Base-by-base conservation (phyloP, 2,113 vertebrate species). In the Ailurus styani region DNA sequence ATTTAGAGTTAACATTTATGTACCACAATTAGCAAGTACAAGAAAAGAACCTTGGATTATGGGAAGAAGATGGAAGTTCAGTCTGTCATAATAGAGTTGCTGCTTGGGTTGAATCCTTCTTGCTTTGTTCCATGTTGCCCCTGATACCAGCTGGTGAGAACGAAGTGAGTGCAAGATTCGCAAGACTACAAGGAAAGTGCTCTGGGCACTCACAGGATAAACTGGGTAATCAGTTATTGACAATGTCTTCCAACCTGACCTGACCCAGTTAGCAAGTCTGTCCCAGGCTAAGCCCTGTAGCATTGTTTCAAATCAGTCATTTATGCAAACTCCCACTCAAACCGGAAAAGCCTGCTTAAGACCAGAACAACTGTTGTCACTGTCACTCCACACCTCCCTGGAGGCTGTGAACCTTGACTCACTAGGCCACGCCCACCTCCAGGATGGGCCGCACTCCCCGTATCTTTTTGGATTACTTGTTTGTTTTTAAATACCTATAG, bases 301-400 rank as follows among this genome's bases (percentile, higher is more conserved):
- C 72, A 64, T 82, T 86, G 68, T 93, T 95, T 84, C 93, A 87
- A 50, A 45, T 93, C 77, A 73, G 37, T 55, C 45, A 50, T 57
- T 87, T 78, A 66, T 18, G 37, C 37, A 85, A 21, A 72, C 82
- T 84, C 54, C 96, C 97, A 97, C 78, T 96, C 79, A 96, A 97
- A 97, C 97, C 40, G 81, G 96, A 97, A 96, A 93, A 87, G 95
- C 98, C 62, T 85, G 97, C 62, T 72, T 21, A 31, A 18, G 90
- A 96, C 93, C 37, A 93, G 88, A 95, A 91, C 68, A 86, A 31
- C 72, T 91, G 31, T 14, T 89, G 73, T 78, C 54, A 29, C 23
- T 34, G 66, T 13, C 70, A 37, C 66, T 40, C 17, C 60, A 83
- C 86, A 45, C 83, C 50, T 52, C 64, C 79, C 45, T 4, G 25